A percentile compares a stretch with the other conserved stretches of the same genome.
Conservation (phyloP, 2,888 invertebrate genomes). For the Acrobasis consociella region DNA sequence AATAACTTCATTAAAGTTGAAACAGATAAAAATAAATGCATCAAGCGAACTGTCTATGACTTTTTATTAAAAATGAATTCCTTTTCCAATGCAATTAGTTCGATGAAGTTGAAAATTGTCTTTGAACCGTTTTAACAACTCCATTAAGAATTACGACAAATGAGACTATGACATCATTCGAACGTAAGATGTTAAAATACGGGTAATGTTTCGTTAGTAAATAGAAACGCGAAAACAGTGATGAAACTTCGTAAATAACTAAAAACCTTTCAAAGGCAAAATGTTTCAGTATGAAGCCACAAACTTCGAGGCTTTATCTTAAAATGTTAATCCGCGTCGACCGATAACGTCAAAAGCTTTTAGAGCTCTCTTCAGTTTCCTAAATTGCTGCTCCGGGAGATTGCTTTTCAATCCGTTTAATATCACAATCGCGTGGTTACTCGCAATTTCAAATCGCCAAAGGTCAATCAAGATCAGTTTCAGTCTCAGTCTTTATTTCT, state of each 20-base stretch:
- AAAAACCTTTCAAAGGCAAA: background rate
- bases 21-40: background rate
- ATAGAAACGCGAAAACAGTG: background rate
- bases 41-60: background rate
- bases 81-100: background rate
- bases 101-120: background rate
- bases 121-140: background rate
- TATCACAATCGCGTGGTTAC: conserved; percentile 22
- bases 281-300: background rate
- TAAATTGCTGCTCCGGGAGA: conserved; percentile 15
- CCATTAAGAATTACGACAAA: background rate
- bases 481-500: conserved; percentile 34
- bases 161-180: background rate
- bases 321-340: conserved; percentile 15
- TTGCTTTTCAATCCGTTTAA: conserved; percentile 18
- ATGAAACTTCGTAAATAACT: conserved; percentile 4
- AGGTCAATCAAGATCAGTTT: conserved; percentile 32
- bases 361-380: conserved; percentile 22
- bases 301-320: conserved; percentile 14
- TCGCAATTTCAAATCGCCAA: background rate
- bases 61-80: background rate
- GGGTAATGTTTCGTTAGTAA: background rate
- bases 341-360: conserved; percentile 36
- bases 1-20: conserved; percentile 30
- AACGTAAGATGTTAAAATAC: background rate